These are phyloP conservation scores for Drosophila littoralis DNA, from an alignment of 1,140 invertebrate genomes.

Conservation along the genomic window DNA sequence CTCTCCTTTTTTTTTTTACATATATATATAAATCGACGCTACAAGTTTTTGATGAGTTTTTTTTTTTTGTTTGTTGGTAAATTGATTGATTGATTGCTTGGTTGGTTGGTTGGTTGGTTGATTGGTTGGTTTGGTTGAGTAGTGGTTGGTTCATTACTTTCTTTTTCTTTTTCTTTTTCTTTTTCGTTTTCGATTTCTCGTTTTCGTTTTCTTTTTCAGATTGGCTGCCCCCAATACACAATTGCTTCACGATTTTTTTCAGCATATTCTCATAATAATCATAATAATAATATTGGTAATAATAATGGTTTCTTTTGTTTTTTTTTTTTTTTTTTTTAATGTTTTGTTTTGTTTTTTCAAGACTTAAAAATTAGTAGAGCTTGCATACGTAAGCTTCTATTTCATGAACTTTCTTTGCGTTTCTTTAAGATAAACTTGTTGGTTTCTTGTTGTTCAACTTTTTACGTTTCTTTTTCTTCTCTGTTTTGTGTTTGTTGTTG, in stretches of 20 bases:
- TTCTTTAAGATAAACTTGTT: conserved; percentile 62
- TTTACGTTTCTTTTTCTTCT: conserved; percentile 26
- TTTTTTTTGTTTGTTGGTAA: conserved; percentile 1
- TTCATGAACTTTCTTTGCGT: conserved; percentile 31
- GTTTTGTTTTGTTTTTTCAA: conserved; percentile 45
- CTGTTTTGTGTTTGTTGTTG: conserved; percentile 24
- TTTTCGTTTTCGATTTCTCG: no score
- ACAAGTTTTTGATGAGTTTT: conserved; percentile 10
- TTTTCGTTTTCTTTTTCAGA: conserved; percentile 79
- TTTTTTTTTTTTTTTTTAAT: conserved; percentile 37
- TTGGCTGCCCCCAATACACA: conserved; percentile 84
- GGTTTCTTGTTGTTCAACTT: conserved; percentile 40
- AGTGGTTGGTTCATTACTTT: conserved; percentile 65
- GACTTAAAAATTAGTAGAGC: conserved; percentile 64
- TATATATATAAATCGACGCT: conserved; percentile 15
- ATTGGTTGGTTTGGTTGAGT: conserved; percentile 46
- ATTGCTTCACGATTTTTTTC: conserved; percentile 85
- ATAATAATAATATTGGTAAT: conserved; percentile 72
- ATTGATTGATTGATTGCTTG: conserved; percentile 49
- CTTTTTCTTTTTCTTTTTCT: conserved; percentile 79
- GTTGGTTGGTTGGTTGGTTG: conserved; percentile 42
- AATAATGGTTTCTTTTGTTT: conserved; percentile 60
- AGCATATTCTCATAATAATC: conserved; percentile 80
- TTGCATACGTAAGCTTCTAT: conserved; percentile 45
- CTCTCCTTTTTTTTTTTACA: conserved; percentile 1